Evolutionary conservation across 2,113 vertebrate genomes (phyloP), one percentile per base, ranked within the genome.

Genomic region (Zosterops japonicus): DNA sequence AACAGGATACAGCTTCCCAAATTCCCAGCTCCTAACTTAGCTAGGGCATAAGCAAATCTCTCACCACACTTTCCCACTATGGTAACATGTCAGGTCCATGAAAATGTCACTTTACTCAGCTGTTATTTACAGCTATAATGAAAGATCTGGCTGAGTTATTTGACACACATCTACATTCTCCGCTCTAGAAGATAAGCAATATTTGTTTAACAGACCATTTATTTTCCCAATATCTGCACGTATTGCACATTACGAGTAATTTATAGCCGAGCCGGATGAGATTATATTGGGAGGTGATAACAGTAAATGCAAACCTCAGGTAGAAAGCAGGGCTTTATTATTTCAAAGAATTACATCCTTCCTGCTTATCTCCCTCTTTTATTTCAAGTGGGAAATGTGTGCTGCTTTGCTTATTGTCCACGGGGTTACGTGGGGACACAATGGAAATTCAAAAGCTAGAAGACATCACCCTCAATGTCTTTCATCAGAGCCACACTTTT

Each of bases 121-220:
- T 76, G 80, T 96, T 96, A 96, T 96, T 96, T 96, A 95, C 90
- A 93, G 92, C 94, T 82, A 39, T 81, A 96, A 96, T 93, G 94
- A 96, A 96, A 95, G 86, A 89, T 92, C 90, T 82, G 76, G 80
- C 88, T 90, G 90, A 93, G 90, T 89, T 95, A 95, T 93, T 88
- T 92, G 89, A 95, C 72, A 90, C 90, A 81, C 83, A 81, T 93
- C 90, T 81, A 90, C 76, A 52, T 83, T 92, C 92, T 78, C 72
- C 2, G 0, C 72, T 92, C 39, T 50, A 75, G 86, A 79, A 78
- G 95, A 96, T 96, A 97, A 94, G 95, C 80, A 79, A 3, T 90
- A 87, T 94, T 95, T 97, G 92, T 78, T 92, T 96, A 95, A 95
- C 92, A 94, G 90, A 78, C 86, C 72, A 95, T 96, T 94, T 96